Evolutionary conservation across 1,140 invertebrate species (phyloP).

Genomic region (Elymnias hypermnestra): DNA sequence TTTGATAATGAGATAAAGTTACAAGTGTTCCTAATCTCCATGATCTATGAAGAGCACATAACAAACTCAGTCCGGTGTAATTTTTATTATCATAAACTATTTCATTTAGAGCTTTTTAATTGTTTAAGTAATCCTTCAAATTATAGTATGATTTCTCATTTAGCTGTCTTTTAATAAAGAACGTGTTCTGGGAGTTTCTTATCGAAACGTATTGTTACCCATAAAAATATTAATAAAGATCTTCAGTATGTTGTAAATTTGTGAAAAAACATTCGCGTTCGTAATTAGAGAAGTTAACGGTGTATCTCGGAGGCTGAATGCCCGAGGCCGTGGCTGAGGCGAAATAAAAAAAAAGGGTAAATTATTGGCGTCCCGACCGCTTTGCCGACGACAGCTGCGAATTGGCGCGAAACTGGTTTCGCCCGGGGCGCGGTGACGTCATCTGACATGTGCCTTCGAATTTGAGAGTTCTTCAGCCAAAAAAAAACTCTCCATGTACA

Average conservation of each 20-base stretch:
- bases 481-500: constrained; percentile 48
- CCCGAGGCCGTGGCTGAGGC: constrained; percentile 35
- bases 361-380: constrained; percentile 52
- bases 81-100: too few species aligned
- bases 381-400: constrained; percentile 66
- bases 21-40: too few species aligned
- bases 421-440: constrained; percentile 56
- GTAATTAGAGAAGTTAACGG: constrained; percentile 61
- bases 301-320: constrained; percentile 58
- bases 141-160: too few species aligned
- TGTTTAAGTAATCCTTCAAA: too few species aligned
- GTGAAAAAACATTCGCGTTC: constrained; percentile 27
- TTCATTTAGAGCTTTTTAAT: too few species aligned
- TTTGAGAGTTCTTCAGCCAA: constrained; percentile 42
- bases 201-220: too few species aligned
- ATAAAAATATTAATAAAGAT: too few species aligned
- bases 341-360: constrained; percentile 46
- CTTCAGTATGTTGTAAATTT: not conserved
- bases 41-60: too few species aligned
- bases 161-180: too few species aligned
- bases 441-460: constrained; percentile 61
- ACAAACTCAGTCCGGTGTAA: too few species aligned
- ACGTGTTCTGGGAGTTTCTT: too few species aligned
- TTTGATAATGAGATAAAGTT: too few species aligned
- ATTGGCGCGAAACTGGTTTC: constrained; percentile 69